phyloP scores from a whole-genome alignment of 2,113 vertebrate genomes.

The Sturnira hondurensis region DNA sequence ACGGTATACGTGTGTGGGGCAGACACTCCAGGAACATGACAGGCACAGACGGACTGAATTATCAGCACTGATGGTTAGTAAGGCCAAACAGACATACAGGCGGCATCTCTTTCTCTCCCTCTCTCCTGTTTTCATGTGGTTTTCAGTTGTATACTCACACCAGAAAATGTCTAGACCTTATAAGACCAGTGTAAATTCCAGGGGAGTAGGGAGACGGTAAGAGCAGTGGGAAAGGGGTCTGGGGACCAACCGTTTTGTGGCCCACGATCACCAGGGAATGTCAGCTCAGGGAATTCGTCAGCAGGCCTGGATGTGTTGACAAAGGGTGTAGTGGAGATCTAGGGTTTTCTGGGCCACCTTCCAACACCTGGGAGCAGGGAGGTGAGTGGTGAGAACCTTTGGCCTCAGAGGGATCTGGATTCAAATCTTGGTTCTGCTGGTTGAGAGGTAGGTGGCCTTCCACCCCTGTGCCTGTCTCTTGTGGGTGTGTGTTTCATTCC shows the following conservation, averaged over 20 bases:
- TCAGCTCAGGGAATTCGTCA: not conserved
- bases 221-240: not conserved
- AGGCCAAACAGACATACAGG: not conserved
- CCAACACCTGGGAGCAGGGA: not conserved
- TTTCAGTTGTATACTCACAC: not conserved
- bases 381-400: not conserved
- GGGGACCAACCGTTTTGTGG: not conserved
- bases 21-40: not conserved
- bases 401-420: not conserved
- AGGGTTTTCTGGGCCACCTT: not conserved
- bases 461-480: not conserved
- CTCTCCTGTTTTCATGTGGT: not conserved
- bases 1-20: not conserved
- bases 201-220: not conserved
- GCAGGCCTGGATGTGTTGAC: not conserved
- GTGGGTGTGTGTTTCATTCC: not conserved
- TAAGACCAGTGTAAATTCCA: not conserved
- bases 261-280: not conserved
- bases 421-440: not conserved
- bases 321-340: not conserved
- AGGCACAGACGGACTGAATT: not conserved
- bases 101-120: accelerated
- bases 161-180: not conserved
- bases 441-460: not conserved
- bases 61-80: not conserved